Conservation (phyloP, 2,888 invertebrate species). For the Galerucella pusilla region DNA sequence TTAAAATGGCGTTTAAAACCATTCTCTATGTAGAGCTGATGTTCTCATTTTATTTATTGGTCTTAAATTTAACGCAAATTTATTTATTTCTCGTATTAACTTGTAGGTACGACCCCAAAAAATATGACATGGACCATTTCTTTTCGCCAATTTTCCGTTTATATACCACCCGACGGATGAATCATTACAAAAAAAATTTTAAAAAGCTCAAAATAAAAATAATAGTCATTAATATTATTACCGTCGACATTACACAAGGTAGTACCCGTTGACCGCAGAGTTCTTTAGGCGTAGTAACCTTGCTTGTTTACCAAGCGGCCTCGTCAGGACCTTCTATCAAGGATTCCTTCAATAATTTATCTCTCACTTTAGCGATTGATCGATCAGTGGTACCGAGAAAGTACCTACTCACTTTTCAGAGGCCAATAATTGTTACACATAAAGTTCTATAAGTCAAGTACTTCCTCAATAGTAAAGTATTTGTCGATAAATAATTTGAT, state of each 20-base stretch:
- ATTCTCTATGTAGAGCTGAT: too few species aligned
- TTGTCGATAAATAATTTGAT: background rate
- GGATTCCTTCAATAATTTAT: conserved; percentile 42
- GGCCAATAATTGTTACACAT: conserved; percentile 2
- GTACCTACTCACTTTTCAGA: conserved; percentile 43
- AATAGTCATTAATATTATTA: conserved; percentile 1
- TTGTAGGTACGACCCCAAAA: too few species aligned
- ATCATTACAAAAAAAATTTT: too few species aligned
- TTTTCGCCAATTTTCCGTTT: too few species aligned
- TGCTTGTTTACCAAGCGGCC: conserved; percentile 60
- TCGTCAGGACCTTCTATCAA: conserved; percentile 62
- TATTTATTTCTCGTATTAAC: too few species aligned
- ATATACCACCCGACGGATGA: too few species aligned
- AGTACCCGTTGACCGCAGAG: conserved; percentile 58
- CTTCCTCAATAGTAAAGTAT: background rate
- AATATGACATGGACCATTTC: too few species aligned
- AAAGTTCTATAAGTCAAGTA: background rate
- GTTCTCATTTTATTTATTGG: too few species aligned
- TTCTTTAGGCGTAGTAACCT: conserved; percentile 62
- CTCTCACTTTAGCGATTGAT: conserved; percentile 47
- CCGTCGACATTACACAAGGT: conserved; percentile 40
- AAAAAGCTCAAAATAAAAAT: background rate
- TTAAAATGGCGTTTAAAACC: too few species aligned
- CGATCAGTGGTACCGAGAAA: conserved; percentile 40
- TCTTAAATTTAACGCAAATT: too few species aligned